phyloP scores from a whole-genome alignment of 2,888 invertebrate genomes.

The Biston betularia region DNA sequence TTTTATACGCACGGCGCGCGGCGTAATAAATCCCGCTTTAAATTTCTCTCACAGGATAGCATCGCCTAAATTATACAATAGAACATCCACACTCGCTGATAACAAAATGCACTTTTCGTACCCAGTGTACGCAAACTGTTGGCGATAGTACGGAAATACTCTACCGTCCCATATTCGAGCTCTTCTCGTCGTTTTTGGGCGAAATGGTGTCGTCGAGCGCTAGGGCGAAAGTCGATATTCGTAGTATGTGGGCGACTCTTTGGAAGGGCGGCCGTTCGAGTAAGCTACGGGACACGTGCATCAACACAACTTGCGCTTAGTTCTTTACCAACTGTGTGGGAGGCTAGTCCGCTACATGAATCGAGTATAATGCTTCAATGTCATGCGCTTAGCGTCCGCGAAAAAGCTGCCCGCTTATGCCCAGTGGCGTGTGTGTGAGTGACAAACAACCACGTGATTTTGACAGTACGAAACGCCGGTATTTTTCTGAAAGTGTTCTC shows the following conservation, averaged over 20 bases:
- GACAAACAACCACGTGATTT: conserved; percentile 76
- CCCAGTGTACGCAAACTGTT: conserved; percentile 65
- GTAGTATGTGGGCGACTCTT: conserved; percentile 69
- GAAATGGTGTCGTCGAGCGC: conserved; percentile 71
- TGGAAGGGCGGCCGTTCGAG: conserved; percentile 83
- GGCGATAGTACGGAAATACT: conserved; percentile 80
- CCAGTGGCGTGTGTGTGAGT: conserved; percentile 68
- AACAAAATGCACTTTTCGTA: conserved; percentile 75
- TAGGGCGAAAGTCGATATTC: conserved; percentile 79
- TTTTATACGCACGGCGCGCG: conserved; percentile 59
- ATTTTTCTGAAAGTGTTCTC: conserved; percentile 64
- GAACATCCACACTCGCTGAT: conserved; percentile 50
- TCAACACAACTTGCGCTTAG: conserved; percentile 83
- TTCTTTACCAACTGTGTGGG: conserved; percentile 85
- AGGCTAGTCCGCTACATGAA: conserved; percentile 82
- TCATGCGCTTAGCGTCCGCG: conserved; percentile 77
- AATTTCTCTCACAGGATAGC: conserved; percentile 60
- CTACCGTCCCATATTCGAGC: conserved; percentile 80
- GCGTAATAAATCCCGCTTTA: conserved; percentile 67
- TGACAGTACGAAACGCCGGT: conserved; percentile 77
- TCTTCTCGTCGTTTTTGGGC: conserved; percentile 71
- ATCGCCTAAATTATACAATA: conserved; percentile 54
- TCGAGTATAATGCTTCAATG: conserved; percentile 73
- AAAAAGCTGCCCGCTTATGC: conserved; percentile 70
- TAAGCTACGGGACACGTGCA: conserved; percentile 84